A percentile compares a stretch with the other conserved stretches of the same genome.
These are phyloP conservation scores for Microplitis demolitor DNA, from an alignment of 1,140 invertebrate genomes.

Conservation along the genomic window DNA sequence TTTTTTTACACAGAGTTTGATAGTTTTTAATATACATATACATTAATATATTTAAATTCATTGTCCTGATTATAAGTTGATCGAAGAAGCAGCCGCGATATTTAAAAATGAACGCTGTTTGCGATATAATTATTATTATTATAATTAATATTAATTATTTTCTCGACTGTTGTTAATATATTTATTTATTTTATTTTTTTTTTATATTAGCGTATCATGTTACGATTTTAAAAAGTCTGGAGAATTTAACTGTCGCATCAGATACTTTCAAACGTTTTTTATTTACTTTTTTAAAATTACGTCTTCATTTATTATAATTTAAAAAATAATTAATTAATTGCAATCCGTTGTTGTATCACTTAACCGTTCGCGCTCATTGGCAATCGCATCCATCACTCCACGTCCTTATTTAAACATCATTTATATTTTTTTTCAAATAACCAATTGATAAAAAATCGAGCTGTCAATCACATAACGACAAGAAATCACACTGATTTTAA, in stretches of 20 bases:
- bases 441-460: neutral
- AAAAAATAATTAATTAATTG: neutral
- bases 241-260: neutral
- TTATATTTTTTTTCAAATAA: neutral
- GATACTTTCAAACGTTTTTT: neutral
- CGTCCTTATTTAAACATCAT: neutral
- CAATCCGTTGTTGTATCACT: neutral
- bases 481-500: neutral
- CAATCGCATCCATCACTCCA: neutral
- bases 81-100: no score
- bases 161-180: neutral
- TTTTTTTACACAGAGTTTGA: no score
- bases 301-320: neutral
- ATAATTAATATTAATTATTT: neutral
- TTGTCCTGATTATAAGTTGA: no score
- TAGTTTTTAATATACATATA: no score
- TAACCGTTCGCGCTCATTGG: neutral
- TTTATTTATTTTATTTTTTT: neutral
- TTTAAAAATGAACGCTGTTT: no score
- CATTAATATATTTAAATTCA: no score
- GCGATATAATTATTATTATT: neutral
- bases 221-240: neutral
- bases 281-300: neutral
- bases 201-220: neutral
- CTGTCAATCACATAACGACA: neutral